Conservation (phyloP, 1,140 invertebrate genomes). For the Ridgeia piscesae region DNA sequence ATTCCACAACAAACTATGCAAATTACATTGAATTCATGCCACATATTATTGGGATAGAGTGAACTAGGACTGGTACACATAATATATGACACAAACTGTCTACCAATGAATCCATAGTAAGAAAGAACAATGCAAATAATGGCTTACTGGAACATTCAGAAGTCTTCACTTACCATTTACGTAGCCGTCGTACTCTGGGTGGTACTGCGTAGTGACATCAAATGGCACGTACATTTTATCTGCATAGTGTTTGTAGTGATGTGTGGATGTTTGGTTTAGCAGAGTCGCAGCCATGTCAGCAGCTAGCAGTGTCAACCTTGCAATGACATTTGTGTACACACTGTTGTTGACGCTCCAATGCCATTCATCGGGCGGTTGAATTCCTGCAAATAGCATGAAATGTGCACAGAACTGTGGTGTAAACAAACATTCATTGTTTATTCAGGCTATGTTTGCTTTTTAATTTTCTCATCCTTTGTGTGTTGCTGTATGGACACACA, state of each 20-base stretch:
- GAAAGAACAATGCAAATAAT: too few relatives aligned
- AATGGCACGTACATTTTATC: constrained; percentile 46
- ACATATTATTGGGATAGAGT: too few relatives aligned
- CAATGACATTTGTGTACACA: constrained; percentile 57
- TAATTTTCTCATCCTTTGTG: too few relatives aligned
- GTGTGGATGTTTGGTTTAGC: constrained; percentile 16
- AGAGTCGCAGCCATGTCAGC: constrained; percentile 24
- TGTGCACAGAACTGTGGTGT: neutral
- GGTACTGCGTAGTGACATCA: constrained; percentile 39
- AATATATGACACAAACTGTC: too few relatives aligned
- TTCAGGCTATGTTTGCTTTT: too few relatives aligned
- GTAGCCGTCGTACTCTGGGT: constrained; percentile 54
- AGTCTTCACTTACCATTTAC: constrained; percentile 31
- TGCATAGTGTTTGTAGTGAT: constrained; percentile 38
- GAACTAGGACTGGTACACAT: too few relatives aligned
- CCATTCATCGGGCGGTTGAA: constrained; percentile 61
- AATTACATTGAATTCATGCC: too few relatives aligned
- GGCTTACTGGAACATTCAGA: too few relatives aligned
- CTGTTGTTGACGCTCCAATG: constrained; percentile 55
- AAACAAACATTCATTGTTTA: too few relatives aligned
- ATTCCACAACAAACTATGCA: neutral
- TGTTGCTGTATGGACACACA: too few relatives aligned
- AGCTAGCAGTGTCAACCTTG: constrained; percentile 42
- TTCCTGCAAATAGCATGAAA: constrained; percentile 43
- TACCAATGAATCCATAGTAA: too few relatives aligned